Conservation (phyloP, 2,113 vertebrate genomes). For the Serilophus lunatus region DNA sequence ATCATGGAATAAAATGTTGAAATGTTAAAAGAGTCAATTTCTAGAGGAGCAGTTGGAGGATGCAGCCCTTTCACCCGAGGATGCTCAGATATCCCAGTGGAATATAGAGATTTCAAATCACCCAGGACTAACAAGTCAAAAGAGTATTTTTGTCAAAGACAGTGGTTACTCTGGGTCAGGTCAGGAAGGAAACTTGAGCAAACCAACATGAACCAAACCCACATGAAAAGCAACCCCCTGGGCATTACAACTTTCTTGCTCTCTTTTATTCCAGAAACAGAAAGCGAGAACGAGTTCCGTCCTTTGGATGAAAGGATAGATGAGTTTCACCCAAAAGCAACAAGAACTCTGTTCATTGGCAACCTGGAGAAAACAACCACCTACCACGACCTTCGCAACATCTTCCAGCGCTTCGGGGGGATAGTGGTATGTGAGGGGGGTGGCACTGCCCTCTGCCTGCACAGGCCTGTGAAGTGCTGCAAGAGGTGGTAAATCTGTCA, state of each 20-base stretch:
- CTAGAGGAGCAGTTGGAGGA: neutral
- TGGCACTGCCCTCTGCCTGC: neutral
- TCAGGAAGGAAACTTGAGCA: neutral
- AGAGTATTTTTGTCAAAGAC: neutral
- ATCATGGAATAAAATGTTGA: neutral
- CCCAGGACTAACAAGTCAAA: neutral
- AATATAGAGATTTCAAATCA: neutral
- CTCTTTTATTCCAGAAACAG: slow-evolving; percentile 82
- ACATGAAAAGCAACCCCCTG: neutral
- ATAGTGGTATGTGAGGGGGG: slow-evolving; percentile 93
- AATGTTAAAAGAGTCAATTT: neutral
- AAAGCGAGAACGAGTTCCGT: slow-evolving; percentile 98
- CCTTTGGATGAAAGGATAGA: slow-evolving; percentile 98
- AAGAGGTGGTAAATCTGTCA: neutral
- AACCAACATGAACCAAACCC: neutral
- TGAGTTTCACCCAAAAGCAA: slow-evolving; percentile 98
- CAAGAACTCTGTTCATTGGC: slow-evolving; percentile 95
- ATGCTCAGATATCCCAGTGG: neutral
- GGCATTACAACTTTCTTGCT: neutral
- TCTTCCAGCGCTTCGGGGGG: slow-evolving; percentile 97
- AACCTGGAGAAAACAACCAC: slow-evolving; percentile 98
- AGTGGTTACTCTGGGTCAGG: neutral
- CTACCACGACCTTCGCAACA: slow-evolving; percentile 93
- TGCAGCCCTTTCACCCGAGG: neutral
- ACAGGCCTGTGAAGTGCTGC: neutral